phyloP scores from a whole-genome alignment of 1,140 invertebrate genomes.

The Neelides sp. region DNA sequence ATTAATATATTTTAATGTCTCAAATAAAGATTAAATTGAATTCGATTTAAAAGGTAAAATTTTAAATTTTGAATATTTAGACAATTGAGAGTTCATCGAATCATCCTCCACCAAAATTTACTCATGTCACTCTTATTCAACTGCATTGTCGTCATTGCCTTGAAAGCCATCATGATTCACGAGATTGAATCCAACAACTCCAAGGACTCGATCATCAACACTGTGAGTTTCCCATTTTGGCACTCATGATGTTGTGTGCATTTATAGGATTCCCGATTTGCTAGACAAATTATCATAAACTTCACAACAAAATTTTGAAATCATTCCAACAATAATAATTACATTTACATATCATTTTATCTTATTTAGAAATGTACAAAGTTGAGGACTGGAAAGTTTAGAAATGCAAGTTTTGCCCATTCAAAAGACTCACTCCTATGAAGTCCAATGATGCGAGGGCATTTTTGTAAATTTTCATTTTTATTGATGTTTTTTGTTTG shows the following conservation, averaged over 20 bases:
- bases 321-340: no score
- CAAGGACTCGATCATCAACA: constrained; percentile 30
- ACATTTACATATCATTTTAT: no score
- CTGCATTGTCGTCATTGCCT: constrained; percentile 35
- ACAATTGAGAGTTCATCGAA: constrained; percentile 38
- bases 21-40: neutral
- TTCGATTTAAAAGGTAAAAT: neutral
- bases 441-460: no score
- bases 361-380: no score
- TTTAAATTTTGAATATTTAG: constrained; percentile 32
- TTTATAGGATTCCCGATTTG: no score
- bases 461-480: no score
- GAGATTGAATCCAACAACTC: constrained; percentile 35
- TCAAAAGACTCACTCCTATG: no score
- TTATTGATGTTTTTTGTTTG: no score
- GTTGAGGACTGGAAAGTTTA: no score
- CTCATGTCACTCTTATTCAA: constrained; percentile 42
- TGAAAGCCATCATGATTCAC: constrained; percentile 38
- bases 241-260: constrained; percentile 9
- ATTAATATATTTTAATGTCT: neutral
- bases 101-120: constrained; percentile 44
- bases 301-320: neutral
- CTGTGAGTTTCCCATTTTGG: constrained; percentile 15
- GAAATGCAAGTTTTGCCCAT: no score
- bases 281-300: no score